phyloP scores from a whole-genome alignment of 1,140 invertebrate species.

The Drosophila obscura region DNA sequence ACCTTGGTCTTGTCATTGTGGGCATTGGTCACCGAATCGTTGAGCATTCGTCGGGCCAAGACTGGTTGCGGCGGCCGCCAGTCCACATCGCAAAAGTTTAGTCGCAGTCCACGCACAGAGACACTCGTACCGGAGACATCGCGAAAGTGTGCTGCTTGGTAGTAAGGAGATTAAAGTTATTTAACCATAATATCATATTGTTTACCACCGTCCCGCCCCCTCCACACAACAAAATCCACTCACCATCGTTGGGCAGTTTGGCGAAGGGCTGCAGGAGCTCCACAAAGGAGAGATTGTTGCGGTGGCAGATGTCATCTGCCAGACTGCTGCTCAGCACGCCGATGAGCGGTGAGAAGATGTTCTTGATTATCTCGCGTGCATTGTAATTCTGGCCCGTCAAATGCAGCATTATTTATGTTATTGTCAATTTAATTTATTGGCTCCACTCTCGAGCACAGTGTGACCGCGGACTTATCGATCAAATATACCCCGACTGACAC shows the following conservation, averaged over 20 bases:
- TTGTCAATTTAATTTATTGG: too few species aligned
- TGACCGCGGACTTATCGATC: too few species aligned
- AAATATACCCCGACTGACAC: too few species aligned
- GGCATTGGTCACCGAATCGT: constrained; percentile 92
- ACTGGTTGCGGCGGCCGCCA: constrained; percentile 91
- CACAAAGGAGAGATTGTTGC: constrained; percentile 95
- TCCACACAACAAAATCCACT: constrained; percentile 20
- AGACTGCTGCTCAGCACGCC: constrained; percentile 92
- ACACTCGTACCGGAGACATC: constrained; percentile 91
- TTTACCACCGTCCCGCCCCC: constrained; percentile 15
- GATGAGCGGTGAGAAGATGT: constrained; percentile 94
- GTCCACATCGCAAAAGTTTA: constrained; percentile 93
- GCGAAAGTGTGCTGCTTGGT: constrained; percentile 88
- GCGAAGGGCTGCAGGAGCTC: constrained; percentile 96
- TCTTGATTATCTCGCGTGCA: constrained; percentile 94
- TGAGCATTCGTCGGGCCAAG: constrained; percentile 92
- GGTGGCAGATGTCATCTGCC: constrained; percentile 92
- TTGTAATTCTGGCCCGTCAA: constrained; percentile 84
- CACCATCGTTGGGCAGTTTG: constrained; percentile 91
- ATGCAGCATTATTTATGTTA: constrained; percentile 77
- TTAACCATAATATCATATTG: background rate
- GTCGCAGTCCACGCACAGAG: constrained; percentile 90
- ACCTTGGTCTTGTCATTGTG: constrained; percentile 87
- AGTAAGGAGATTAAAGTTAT: background rate
- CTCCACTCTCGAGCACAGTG: too few species aligned